Base-by-base conservation (phyloP, 2,797 vertebrate genomes). In the Mormyrus hasselquistii region DNA sequence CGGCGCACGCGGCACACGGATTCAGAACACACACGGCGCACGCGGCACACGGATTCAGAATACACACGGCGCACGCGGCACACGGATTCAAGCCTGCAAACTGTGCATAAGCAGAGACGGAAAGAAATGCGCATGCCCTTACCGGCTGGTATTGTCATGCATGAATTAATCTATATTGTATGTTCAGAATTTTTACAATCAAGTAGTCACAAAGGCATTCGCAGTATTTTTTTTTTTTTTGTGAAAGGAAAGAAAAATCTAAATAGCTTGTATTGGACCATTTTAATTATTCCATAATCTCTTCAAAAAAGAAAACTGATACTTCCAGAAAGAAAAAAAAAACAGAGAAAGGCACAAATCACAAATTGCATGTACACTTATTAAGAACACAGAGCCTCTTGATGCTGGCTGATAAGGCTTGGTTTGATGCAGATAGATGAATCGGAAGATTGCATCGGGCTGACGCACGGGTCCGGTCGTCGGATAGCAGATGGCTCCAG, bases 391-490 rank as follows among this genome's bases (percentile, higher is more conserved):
- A 41, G 38, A 76, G 16, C 3, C 73, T 44, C 38, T 44, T 79
- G 73, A 79, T 79, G 73, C 12, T 19, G 16, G 73, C 16, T 76
- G 73, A 79, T 79, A 79, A 44, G 16, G 38, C 73, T 44, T n/a
- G 41, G 73, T n/a, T 38, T 79, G 73, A 79, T 79, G 73, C 73
- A 44, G 73, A 79, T 41, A 79, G 73, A 79, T 79, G 73, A 79
- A 79, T 79, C 38, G 16, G 73, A 79, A 44, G 73, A 79, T 79
- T 44, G 73, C 73, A 79, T 44, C 6, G 41, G 38, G 73, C 73
- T 79, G 73, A 79, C 73, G 38, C 73, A 44, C n/a, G 73, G 73
- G 25, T 7, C 73, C 73, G 41, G 41, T 79, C 38, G 12, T 44
- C 73, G 19, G 34, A 44, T 79, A 79, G 14, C 73, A 79, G 73